Evolutionary conservation across 2,797 vertebrate species (phyloP).

Genomic region (Melanotaenia trifasciata): DNA sequence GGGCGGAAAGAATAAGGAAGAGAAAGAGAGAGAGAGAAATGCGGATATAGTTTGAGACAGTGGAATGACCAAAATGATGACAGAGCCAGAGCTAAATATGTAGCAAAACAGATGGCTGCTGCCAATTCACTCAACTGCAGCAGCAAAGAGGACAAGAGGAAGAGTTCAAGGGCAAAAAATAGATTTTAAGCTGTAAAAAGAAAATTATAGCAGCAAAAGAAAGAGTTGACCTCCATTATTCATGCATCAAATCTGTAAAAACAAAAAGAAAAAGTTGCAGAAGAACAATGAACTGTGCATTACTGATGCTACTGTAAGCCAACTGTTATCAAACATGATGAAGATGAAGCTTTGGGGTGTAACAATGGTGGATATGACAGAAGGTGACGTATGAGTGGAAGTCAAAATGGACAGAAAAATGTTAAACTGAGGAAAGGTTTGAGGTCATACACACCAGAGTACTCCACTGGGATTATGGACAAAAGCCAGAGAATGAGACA

Average conservation of each 20-base stretch:
- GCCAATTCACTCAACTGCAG: conserved; percentile 27
- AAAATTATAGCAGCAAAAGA: conserved; percentile 51
- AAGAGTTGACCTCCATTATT: conserved; percentile 37
- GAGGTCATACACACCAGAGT: conserved; percentile 87
- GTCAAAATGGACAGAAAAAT: conserved; percentile 53
- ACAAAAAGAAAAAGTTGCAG: neutral
- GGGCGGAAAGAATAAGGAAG: conserved; percentile 69
- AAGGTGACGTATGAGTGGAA: conserved; percentile 73
- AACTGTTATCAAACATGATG: conserved; percentile 38
- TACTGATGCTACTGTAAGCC: conserved; percentile 22
- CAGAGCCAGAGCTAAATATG: conserved; percentile 60
- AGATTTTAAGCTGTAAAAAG: neutral
- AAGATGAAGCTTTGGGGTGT: conserved; percentile 48
- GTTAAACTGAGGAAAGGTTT: conserved; percentile 75
- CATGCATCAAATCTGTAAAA: conserved; percentile 55
- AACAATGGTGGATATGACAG: conserved; percentile 45
- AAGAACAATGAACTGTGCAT: conserved; percentile 25
- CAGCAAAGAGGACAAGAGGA: conserved; percentile 34
- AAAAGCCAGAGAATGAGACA: conserved; percentile 78
- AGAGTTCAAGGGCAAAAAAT: conserved; percentile 39
- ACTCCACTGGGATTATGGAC: conserved; percentile 85
- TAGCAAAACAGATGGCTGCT: conserved; percentile 56
- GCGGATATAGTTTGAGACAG: conserved; percentile 75
- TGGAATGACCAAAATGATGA: conserved; percentile 74
- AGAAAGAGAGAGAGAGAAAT: conserved; percentile 68